Evolutionary conservation across 1,140 invertebrate genomes (phyloP), one percentile per base, ranked within the genome.

Genomic region (Acromyrmex echinatior): DNA sequence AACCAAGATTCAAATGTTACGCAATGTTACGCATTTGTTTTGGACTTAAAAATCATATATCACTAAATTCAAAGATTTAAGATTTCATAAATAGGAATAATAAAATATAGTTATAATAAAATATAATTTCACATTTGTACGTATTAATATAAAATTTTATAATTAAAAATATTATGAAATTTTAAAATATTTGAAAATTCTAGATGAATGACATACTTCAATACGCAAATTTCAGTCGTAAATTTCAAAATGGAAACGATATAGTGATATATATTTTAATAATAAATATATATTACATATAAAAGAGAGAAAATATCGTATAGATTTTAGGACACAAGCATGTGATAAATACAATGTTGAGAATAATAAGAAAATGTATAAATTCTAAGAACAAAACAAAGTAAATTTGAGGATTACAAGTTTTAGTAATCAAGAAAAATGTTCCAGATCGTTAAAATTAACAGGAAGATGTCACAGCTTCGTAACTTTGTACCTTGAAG

Each of bases 401-500:
- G 1, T 31, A 9, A 70, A 60, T 45, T 16, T 60, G 0, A 28
- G 3, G 0, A 45, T 6, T 65, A 35, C 25, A 56, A 10, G n/a
- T 56, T 66, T 74, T 7, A 28, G 7, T 49, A 58, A n/a, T 39
- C 4, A n/a, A 60, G 65, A 58, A 28, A 28, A 73, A 60, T 12
- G 18, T 60, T 60, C 18, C 1, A 28, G 16, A 60, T 74, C 18
- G 6, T 53, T n/a, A 60, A 39, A 12, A 49, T 31, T 25, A 71
- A 71, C 12, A 56, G 6, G 6, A 73, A 3, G 16, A 82, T 74
- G 49, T 60, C 56, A 28, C 16, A 49, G n/a, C 5, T 56, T 80
- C 73, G 65, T 63, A 89, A 51, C n/a, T 70, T 81, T 81, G 82
- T 97, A 98, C 98, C 98, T 98, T 99, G 98, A 91, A 99, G 96